Evolutionary conservation across 2,113 vertebrate species (phyloP).

Genomic region (Crotalus horridus): DNA sequence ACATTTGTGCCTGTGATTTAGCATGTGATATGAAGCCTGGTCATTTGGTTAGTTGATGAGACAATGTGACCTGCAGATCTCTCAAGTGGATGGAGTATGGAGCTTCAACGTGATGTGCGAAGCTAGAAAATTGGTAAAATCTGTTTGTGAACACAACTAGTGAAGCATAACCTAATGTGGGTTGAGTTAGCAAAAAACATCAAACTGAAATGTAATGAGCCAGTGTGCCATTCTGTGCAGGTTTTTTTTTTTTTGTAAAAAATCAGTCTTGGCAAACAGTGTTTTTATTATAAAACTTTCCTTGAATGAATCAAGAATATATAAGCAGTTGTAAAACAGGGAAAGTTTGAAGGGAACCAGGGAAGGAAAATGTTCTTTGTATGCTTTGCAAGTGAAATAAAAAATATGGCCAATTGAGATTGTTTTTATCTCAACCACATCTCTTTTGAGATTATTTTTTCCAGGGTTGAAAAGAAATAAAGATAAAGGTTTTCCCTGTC

Average conservation of each 20-base stretch:
- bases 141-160: background rate
- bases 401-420: background rate
- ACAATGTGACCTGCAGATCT: background rate
- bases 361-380: background rate
- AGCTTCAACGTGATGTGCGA: background rate
- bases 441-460: background rate
- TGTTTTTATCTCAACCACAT: background rate
- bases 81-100: background rate
- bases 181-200: background rate
- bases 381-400: background rate
- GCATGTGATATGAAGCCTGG: background rate
- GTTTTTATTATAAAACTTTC: background rate
- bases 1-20: background rate
- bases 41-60: background rate
- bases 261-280: background rate
- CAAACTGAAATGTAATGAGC: background rate
- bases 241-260: background rate
- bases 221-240: background rate
- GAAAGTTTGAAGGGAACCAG: background rate
- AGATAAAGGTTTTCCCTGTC: background rate
- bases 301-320: background rate
- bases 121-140: background rate
- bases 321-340: background rate
- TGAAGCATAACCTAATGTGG: background rate
- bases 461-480: background rate